These are phyloP conservation scores for Scolopax rusticola DNA, from an alignment of 2,797 vertebrate species.

Conservation along the genomic window DNA sequence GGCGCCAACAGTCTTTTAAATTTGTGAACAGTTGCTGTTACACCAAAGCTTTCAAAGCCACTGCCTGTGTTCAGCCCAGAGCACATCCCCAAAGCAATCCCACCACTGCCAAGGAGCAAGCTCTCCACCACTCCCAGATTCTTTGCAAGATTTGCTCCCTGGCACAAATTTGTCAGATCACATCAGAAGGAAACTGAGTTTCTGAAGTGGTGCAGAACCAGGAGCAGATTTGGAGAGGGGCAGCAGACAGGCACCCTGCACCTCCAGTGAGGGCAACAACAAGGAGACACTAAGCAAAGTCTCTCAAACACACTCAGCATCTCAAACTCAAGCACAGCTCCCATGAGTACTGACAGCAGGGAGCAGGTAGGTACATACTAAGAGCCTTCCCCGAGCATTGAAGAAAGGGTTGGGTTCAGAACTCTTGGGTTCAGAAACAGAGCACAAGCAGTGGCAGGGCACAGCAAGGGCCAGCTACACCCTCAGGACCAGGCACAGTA, in stretches of 20 bases:
- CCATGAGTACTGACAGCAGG: accelerated
- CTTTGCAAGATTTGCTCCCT: neutral
- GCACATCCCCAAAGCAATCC: neutral
- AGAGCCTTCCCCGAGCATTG: neutral
- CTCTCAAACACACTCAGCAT: too few relatives aligned
- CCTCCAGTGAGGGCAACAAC: neutral
- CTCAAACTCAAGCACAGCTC: neutral
- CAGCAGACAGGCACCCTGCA: neutral
- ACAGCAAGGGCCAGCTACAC: neutral
- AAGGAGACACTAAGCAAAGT: accelerated
- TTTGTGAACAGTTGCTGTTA: accelerated
- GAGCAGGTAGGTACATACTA: neutral
- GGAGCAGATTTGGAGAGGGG: neutral
- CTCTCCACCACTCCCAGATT: neutral
- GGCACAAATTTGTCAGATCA: neutral
- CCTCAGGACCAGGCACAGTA: accelerated
- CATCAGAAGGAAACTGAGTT: neutral
- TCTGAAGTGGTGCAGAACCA: neutral
- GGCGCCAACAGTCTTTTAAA: neutral
- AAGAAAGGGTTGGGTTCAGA: neutral
- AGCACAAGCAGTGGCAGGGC: neutral
- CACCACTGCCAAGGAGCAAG: too few relatives aligned
- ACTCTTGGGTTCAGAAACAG: neutral
- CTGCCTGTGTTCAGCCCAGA: neutral
- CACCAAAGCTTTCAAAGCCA: neutral